phyloP scores from a whole-genome alignment of 2,797 vertebrate genomes.

The Antrozous pallidus region DNA sequence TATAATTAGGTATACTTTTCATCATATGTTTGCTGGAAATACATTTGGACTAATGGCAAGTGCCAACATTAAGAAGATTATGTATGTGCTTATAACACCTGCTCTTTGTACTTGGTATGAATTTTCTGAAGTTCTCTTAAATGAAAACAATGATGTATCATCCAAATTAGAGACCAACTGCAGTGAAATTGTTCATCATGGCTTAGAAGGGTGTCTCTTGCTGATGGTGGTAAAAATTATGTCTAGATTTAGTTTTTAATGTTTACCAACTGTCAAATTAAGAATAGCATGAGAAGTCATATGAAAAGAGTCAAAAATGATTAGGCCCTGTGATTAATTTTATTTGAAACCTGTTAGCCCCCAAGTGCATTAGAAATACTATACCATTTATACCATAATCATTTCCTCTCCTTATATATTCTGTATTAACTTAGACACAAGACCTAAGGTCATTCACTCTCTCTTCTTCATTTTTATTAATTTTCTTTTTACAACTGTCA shows the following conservation, averaged over 20 bases:
- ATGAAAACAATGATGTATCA: background rate
- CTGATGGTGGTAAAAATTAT: background rate
- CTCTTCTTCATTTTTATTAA: background rate
- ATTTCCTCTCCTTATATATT: background rate
- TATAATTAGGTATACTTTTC: background rate
- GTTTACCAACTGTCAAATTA: background rate
- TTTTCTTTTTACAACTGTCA: background rate
- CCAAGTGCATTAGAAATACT: background rate
- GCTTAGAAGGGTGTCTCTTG: background rate
- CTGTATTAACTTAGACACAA: background rate
- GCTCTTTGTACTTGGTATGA: background rate
- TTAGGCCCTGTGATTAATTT: background rate
- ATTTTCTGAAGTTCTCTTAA: background rate
- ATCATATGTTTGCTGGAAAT: background rate
- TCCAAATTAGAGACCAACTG: background rate
- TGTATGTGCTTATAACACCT: background rate
- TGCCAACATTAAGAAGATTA: background rate
- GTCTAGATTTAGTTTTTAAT: background rate
- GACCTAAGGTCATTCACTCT: background rate
- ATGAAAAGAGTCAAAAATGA: background rate
- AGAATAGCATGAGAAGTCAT: background rate
- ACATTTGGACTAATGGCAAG: background rate
- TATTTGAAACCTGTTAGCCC: background rate
- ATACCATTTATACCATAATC: background rate
- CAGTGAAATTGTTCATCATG: background rate